These are phyloP conservation scores for Gavia stellata DNA, from an alignment of 2,113 vertebrate genomes.

Conservation along the genomic window DNA sequence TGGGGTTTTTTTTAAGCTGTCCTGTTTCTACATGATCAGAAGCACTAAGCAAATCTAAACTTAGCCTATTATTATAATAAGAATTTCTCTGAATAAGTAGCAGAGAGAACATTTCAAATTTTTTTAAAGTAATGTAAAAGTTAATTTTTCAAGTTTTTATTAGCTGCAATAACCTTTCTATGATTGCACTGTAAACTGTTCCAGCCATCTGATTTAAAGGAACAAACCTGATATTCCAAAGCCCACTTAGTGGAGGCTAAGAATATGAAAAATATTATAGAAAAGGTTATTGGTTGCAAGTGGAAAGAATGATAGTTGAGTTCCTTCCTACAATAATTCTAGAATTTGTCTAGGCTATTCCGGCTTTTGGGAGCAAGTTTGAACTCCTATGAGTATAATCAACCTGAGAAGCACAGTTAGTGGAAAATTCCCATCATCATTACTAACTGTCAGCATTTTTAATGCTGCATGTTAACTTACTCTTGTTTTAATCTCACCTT, in stretches of 20 bases:
- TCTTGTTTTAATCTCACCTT: background rate
- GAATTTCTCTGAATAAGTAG: background rate
- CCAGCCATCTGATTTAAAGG: conserved; percentile 12
- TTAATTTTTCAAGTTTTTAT: conserved; percentile 29
- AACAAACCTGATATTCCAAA: conserved; percentile 32
- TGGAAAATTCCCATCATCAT: background rate
- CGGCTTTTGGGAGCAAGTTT: background rate
- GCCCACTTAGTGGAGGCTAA: background rate
- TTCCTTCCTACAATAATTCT: conserved; percentile 6
- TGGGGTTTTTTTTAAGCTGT: background rate
- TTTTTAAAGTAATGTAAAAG: background rate
- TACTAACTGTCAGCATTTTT: conserved; percentile 44
- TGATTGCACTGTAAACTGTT: conserved; percentile 61
- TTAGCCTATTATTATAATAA: background rate
- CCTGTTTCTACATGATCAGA: background rate
- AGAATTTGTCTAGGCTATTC: background rate
- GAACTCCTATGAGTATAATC: background rate
- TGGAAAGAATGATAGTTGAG: background rate
- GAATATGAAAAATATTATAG: conserved; percentile 23
- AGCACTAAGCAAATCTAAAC: conserved; percentile 2
- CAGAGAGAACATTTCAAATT: background rate
- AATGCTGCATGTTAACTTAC: background rate
- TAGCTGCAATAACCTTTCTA: conserved; percentile 15
- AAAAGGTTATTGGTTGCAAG: conserved; percentile 15
- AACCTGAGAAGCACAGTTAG: conserved; percentile 60